These are phyloP conservation scores for Engraulis encrasicolus DNA, from an alignment of 2,113 vertebrate species.

Conservation along the genomic window DNA sequence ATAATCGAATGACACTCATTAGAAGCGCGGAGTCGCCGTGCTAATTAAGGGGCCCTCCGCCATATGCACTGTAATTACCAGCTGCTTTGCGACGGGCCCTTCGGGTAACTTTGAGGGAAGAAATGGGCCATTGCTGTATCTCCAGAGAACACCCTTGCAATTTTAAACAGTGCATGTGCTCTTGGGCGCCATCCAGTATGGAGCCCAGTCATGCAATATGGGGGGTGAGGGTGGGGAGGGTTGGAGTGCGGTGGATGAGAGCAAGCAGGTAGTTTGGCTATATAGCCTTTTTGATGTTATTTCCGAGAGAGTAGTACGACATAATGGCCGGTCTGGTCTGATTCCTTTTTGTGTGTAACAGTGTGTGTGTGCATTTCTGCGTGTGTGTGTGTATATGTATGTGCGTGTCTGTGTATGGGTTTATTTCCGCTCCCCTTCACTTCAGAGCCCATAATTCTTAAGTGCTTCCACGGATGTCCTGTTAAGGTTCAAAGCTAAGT, in stretches of 20 bases:
- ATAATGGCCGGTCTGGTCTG: not conserved
- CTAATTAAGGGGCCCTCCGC: conserved; percentile 49
- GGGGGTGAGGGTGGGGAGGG: no score
- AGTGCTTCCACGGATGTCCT: not conserved
- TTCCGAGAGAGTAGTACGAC: not conserved
- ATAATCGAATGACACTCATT: conserved; percentile 54
- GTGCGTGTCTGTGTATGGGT: no score
- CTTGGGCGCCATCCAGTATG: conserved; percentile 48
- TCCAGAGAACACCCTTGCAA: conserved; percentile 45
- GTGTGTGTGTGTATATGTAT: no score
- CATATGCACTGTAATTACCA: conserved; percentile 62
- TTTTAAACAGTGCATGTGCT: conserved; percentile 53
- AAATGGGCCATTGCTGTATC: conserved; percentile 50
- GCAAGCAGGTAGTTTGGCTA: conserved; percentile 46
- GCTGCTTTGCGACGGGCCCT: conserved; percentile 51
- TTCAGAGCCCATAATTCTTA: not conserved
- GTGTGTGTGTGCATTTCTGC: no score
- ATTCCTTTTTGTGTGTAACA: no score
- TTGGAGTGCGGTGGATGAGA: no score
- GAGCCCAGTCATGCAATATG: conserved; percentile 49
- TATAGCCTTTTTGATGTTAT: conserved; percentile 16
- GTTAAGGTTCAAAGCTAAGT: not conserved
- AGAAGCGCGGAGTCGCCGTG: conserved; percentile 52
- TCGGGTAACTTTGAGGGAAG: conserved; percentile 51
- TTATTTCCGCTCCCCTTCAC: not conserved